Conservation (phyloP, 2,888 invertebrate species). For the Epinotia brunnichana region DNA sequence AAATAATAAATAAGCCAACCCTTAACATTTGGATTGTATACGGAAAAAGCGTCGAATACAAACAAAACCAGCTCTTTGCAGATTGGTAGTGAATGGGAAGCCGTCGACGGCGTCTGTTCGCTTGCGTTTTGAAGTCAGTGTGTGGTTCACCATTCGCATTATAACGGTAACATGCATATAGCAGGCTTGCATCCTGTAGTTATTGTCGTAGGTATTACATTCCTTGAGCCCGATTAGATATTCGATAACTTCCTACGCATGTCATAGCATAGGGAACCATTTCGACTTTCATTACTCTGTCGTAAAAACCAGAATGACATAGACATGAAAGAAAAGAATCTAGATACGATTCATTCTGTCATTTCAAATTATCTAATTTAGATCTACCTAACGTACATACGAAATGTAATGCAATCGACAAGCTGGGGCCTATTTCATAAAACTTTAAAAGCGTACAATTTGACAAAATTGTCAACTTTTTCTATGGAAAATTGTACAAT, state of each 20-base stretch:
- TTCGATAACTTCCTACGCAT: not conserved
- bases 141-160: not conserved
- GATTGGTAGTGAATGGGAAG: not conserved
- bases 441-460: too few relatives aligned
- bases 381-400: too few relatives aligned
- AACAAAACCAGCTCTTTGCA: not conserved
- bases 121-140: constrained; percentile 26
- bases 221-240: not conserved
- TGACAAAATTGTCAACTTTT: too few relatives aligned
- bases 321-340: not conserved
- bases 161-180: constrained; percentile 17
- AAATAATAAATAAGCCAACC: not conserved
- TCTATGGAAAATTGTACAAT: too few relatives aligned
- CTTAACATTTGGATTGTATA: not conserved
- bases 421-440: too few relatives aligned
- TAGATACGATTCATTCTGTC: not conserved
- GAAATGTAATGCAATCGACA: too few relatives aligned
- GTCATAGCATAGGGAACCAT: not conserved
- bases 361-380: not conserved
- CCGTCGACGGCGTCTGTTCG: constrained; percentile 6
- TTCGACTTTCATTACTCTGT: not conserved
- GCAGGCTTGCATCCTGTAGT: not conserved
- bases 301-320: too few relatives aligned
- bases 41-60: not conserved
- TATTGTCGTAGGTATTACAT: constrained; percentile 5